Percentiles rank a stretch among this genome's conserved stretches.
phyloP scores from a whole-genome alignment of 2,888 invertebrate genomes.

The Cotesia congregata region DNA sequence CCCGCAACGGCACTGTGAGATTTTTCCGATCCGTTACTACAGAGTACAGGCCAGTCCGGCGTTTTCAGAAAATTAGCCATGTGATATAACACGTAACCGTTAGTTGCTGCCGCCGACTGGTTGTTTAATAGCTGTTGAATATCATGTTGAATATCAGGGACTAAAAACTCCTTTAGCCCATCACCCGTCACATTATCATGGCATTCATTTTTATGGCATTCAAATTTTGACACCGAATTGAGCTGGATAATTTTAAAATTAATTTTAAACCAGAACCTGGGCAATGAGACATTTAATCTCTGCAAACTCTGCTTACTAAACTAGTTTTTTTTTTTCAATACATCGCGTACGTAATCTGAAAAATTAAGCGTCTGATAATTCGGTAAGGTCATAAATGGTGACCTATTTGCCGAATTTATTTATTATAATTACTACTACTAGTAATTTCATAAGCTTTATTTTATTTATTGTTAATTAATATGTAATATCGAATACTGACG shows the following conservation, averaged over 20 bases:
- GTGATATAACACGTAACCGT: constrained; percentile 51
- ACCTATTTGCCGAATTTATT: background rate
- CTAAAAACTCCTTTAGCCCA: background rate
- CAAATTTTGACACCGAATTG: background rate
- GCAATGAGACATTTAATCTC: background rate
- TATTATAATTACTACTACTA: no score
- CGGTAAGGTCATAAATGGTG: background rate
- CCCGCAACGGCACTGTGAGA: constrained; percentile 40
- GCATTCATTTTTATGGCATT: background rate
- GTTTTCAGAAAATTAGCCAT: constrained; percentile 50
- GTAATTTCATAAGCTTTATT: background rate
- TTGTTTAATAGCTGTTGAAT: constrained; percentile 47
- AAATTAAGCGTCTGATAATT: background rate
- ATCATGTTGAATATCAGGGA: constrained; percentile 16
- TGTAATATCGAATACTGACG: background rate
- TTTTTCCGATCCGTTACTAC: constrained; percentile 48
- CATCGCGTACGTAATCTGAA: background rate
- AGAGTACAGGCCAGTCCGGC: constrained; percentile 42
- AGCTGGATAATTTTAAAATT: background rate
- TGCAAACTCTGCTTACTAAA: background rate
- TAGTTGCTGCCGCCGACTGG: constrained; percentile 50
- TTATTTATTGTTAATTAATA: background rate
- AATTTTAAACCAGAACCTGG: no score
- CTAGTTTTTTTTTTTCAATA: background rate
- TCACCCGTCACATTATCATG: background rate